phyloP scores from a whole-genome alignment of 1,140 invertebrate species.

The Chelonus insularis region DNA sequence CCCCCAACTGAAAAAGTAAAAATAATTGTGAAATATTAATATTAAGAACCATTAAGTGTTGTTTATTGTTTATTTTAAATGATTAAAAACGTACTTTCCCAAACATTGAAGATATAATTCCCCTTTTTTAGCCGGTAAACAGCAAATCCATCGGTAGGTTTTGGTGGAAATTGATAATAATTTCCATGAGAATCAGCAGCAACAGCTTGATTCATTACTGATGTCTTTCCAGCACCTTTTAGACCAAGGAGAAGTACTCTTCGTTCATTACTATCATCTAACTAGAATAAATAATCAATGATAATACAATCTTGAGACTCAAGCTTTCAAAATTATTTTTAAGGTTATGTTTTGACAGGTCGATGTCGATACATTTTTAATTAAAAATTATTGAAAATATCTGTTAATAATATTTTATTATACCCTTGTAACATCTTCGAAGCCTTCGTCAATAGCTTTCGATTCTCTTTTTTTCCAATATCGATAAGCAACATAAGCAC shows the following conservation, averaged over 20 bases:
- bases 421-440: constrained; percentile 57
- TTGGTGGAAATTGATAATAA: constrained; percentile 33
- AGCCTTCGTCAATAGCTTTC: constrained; percentile 56
- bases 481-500: constrained; percentile 53
- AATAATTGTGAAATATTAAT: too few species aligned
- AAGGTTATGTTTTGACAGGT: background rate
- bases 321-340: background rate
- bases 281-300: constrained; percentile 31
- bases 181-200: constrained; percentile 37
- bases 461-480: constrained; percentile 56
- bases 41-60: too few species aligned
- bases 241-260: constrained; percentile 55
- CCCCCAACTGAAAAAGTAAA: constrained; percentile 58
- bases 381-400: constrained; percentile 4
- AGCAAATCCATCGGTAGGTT: constrained; percentile 51
- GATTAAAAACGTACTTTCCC: constrained; percentile 51
- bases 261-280: constrained; percentile 52
- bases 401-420: too few species aligned
- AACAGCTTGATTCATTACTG: constrained; percentile 50
- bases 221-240: constrained; percentile 54
- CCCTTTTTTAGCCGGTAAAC: constrained; percentile 50
- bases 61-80: too few species aligned
- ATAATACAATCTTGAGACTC: background rate
- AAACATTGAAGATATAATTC: constrained; percentile 47
- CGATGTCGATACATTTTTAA: background rate